These are phyloP conservation scores for Pocillopora meandrina DNA, from an alignment of 92 coral and sea anemone species.

Conservation along the genomic window DNA sequence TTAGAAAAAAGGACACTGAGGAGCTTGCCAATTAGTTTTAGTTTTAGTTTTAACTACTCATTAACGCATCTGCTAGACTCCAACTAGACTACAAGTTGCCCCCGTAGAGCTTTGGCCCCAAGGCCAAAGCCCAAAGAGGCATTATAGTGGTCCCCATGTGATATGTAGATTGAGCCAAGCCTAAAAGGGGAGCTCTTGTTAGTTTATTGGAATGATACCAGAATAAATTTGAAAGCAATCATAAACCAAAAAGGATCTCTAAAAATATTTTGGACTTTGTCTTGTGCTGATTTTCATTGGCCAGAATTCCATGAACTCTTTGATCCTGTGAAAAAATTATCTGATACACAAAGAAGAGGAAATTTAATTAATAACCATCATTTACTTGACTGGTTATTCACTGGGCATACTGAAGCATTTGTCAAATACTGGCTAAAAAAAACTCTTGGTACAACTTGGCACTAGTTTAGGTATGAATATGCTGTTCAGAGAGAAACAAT, in stretches of 20 bases:
- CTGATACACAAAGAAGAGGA: conserved; percentile 39
- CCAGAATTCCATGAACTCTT: conserved; percentile 54
- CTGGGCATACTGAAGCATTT: conserved; percentile 60
- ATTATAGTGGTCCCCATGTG: no score
- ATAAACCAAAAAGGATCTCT: conserved; percentile 60
- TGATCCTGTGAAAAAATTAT: no score
- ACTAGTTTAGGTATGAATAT: conserved; percentile 71
- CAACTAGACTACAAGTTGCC: no score
- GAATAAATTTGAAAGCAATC: conserved; percentile 58
- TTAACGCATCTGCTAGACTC: no score
- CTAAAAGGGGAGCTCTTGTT: no score
- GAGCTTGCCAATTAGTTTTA: no score
- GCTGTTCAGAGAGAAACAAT: conserved; percentile 65
- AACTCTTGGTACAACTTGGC: conserved; percentile 56
- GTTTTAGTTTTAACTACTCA: no score
- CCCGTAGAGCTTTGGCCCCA: no score
- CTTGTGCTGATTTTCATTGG: conserved; percentile 67
- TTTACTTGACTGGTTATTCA: conserved; percentile 56
- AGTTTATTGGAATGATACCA: conserved; percentile 60
- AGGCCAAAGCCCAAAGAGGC: no score
- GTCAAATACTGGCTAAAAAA: conserved; percentile 58
- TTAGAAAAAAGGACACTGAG: no score
- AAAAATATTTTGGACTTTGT: conserved; percentile 56
- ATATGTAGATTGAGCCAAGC: no score
- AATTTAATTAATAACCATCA: conserved; percentile 61